Evolutionary conservation across 2,888 invertebrate genomes (phyloP).

Genomic region (Caenorhabditis sinica): DNA sequence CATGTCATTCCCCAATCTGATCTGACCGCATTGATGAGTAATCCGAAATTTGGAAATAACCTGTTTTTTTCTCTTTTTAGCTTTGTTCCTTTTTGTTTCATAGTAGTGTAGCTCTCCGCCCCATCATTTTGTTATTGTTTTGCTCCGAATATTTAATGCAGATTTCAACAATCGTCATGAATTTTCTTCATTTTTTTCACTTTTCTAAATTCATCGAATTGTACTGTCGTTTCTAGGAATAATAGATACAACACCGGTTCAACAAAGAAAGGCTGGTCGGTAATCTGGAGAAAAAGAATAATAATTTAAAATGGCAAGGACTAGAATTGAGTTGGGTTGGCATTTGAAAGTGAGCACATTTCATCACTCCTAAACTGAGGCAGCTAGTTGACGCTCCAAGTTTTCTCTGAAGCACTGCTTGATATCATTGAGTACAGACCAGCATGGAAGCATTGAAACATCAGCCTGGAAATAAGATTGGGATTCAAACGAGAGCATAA

Average conservation of each 20-base stretch:
- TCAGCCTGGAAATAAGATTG: slow-evolving; percentile 69
- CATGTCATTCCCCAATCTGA: slow-evolving; percentile 58
- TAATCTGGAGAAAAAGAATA: background rate
- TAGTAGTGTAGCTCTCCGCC: slow-evolving; percentile 38
- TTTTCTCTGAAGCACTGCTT: slow-evolving; percentile 80
- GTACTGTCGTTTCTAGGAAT: slow-evolving; percentile 41
- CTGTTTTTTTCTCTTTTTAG: slow-evolving; percentile 48
- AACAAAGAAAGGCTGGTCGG: slow-evolving; percentile 48
- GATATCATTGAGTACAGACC: slow-evolving; percentile 81
- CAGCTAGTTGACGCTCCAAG: slow-evolving; percentile 68
- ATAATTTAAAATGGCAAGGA: slow-evolving; percentile 53
- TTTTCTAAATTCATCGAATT: slow-evolving; percentile 48
- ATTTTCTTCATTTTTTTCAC: slow-evolving; percentile 52
- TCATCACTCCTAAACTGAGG: slow-evolving; percentile 32
- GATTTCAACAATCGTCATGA: slow-evolving; percentile 25
- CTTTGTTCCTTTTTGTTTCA: slow-evolving; percentile 42
- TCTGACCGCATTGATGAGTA: slow-evolving; percentile 57
- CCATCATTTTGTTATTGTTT: slow-evolving; percentile 58
- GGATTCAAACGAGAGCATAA: background rate
- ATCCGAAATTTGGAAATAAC: slow-evolving; percentile 28
- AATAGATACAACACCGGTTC: slow-evolving; percentile 62
- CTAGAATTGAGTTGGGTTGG: slow-evolving; percentile 54
- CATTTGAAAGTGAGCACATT: slow-evolving; percentile 11
- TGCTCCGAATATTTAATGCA: slow-evolving; percentile 30
- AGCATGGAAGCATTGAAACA: slow-evolving; percentile 81